Evolutionary conservation across 2,888 invertebrate species (phyloP).

Genomic region (Drosophila paranaensis): DNA sequence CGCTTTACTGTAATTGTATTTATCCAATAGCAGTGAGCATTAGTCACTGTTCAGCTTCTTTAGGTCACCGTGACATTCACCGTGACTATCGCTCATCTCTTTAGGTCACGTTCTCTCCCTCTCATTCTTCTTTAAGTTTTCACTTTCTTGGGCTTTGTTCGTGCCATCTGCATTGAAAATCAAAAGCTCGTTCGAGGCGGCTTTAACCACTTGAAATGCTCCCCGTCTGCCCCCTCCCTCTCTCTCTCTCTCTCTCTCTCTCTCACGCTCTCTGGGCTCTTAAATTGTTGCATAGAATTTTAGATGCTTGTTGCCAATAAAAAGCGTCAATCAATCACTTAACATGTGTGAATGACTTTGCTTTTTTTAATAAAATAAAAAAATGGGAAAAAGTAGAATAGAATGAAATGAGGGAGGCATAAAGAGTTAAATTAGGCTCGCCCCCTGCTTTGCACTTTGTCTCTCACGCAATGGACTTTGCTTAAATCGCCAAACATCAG

Average conservation of each 20-base stretch:
- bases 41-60: too few relatives aligned
- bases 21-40: too few relatives aligned
- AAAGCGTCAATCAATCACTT: constrained; percentile 44
- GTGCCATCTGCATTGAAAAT: constrained; percentile 5
- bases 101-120: background rate
- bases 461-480: constrained; percentile 18
- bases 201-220: constrained; percentile 15
- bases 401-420: constrained; percentile 22
- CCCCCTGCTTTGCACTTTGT: background rate
- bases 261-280: background rate
- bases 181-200: constrained; percentile 5
- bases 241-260: too few relatives aligned
- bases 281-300: constrained; percentile 28
- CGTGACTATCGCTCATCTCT: constrained; percentile 4
- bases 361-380: constrained; percentile 9
- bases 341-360: constrained; percentile 19
- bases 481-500: constrained; percentile 32
- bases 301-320: constrained; percentile 19
- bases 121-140: constrained; percentile 1
- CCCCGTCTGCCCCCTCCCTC: too few relatives aligned
- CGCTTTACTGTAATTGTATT: too few relatives aligned
- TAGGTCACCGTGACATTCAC: background rate
- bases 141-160: constrained; percentile 19
- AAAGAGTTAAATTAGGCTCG: constrained; percentile 59
- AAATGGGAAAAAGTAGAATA: constrained; percentile 1